phyloP scores from a whole-genome alignment of 2,888 invertebrate species.

The Exocentrus adspersus region DNA sequence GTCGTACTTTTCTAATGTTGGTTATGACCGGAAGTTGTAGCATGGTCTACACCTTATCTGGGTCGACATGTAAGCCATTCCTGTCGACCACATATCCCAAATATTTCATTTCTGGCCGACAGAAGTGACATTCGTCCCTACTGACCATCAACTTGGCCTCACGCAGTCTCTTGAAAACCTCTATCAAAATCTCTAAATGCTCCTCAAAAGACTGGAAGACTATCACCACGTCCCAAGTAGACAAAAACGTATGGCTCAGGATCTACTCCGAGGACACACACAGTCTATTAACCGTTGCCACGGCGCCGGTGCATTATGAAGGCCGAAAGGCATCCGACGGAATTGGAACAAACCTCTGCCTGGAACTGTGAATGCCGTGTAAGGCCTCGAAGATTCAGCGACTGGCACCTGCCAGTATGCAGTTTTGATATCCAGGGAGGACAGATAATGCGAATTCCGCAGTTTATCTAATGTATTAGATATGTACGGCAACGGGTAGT shows the following conservation, averaged over 20 bases:
- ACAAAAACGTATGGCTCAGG: constrained; percentile 10
- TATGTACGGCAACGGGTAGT: constrained; percentile 52
- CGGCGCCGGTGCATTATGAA: constrained; percentile 50
- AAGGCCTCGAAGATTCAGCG: constrained; percentile 20
- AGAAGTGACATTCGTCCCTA: constrained; percentile 9
- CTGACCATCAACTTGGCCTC: constrained; percentile 10
- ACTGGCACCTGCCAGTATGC: constrained; percentile 52
- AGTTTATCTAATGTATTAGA: constrained; percentile 50
- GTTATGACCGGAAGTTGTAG: constrained; percentile 33
- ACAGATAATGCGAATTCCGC: constrained; percentile 48
- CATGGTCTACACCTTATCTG: constrained; percentile 23
- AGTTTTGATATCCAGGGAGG: constrained; percentile 47
- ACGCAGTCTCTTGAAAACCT: background rate
- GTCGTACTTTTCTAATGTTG: constrained; percentile 23
- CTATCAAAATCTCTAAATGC: background rate
- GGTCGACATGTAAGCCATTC: constrained; percentile 9
- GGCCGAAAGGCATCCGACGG: constrained; percentile 50
- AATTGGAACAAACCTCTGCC: constrained; percentile 50
- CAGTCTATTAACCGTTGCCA: constrained; percentile 43
- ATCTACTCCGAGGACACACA: constrained; percentile 6
- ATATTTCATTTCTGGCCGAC: constrained; percentile 12
- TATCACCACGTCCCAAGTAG: constrained; percentile 13
- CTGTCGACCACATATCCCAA: background rate
- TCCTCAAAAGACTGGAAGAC: background rate
- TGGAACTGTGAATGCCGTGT: constrained; percentile 41